A percentile compares a stretch with the other conserved stretches of the same genome.
These are phyloP conservation scores for Drosophila limbata DNA, from an alignment of 2,888 invertebrate genomes.

Conservation along the genomic window DNA sequence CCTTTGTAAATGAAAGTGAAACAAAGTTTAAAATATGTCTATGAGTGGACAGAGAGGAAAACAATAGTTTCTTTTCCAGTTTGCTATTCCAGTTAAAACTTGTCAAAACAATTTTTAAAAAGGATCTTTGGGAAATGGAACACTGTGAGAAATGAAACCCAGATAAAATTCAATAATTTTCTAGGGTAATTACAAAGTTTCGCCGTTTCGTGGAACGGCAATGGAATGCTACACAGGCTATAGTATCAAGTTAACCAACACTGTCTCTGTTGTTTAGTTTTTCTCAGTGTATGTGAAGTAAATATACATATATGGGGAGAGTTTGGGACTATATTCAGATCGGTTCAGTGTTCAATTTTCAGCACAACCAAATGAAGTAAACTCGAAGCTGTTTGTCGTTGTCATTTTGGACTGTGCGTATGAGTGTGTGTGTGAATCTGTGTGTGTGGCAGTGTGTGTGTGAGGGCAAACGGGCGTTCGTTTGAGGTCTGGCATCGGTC, in stretches of 20 bases:
- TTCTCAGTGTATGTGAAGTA: conserved; percentile 32
- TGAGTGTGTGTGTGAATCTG: conserved; percentile 15
- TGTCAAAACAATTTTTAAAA: not conserved
- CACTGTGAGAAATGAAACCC: not conserved
- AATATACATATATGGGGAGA: conserved; percentile 1
- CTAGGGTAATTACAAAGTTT: not conserved
- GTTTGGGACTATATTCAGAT: conserved; percentile 71
- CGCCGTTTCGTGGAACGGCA: not conserved
- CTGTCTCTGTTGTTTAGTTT: conserved; percentile 20
- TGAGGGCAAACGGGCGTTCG: conserved; percentile 79
- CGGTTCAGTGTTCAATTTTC: conserved; percentile 59
- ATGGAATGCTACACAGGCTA: not conserved
- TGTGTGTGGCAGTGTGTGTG: conserved; percentile 51
- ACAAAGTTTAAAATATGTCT: not conserved
- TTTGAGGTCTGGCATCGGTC: conserved; percentile 79
- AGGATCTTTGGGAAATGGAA: not conserved
- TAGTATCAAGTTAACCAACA: not conserved
- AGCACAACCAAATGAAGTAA: conserved; percentile 71
- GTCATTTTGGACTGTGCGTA: conserved; percentile 66
- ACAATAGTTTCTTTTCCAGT: not conserved
- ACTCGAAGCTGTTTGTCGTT: conserved; percentile 71
- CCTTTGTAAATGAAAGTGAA: not conserved
- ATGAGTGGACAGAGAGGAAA: not conserved
- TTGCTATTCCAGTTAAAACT: not conserved
- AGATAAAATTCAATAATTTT: not conserved